Evolutionary conservation across 2,888 invertebrate genomes (phyloP).

Genomic region (Pyrrhosoma nymphula): DNA sequence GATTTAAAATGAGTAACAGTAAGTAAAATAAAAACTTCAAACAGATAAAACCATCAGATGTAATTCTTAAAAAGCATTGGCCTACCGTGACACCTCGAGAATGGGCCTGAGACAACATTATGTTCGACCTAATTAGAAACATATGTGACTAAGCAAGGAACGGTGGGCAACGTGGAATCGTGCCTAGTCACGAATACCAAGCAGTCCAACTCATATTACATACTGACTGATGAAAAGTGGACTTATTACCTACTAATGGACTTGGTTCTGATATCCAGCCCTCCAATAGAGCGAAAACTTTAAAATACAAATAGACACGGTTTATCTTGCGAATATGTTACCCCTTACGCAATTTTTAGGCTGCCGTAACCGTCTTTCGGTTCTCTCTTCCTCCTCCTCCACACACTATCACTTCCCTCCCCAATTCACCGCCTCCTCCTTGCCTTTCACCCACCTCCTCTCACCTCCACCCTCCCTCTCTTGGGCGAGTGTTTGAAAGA

Average conservation of each 20-base stretch:
- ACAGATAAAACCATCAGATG: neutral
- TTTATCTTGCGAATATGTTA: neutral
- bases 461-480: neutral
- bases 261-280: neutral
- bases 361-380: neutral
- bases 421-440: neutral
- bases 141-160: neutral
- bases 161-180: neutral
- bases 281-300: neutral
- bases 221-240: neutral
- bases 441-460: constrained; percentile 32
- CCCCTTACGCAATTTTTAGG: neutral
- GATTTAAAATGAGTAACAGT: neutral
- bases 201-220: neutral
- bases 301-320: neutral
- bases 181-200: neutral
- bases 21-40: neutral
- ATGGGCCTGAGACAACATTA: neutral
- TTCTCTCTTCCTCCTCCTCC: neutral
- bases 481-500: constrained; percentile 13
- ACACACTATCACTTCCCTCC: neutral
- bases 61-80: neutral
- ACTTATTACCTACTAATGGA: too few species aligned
- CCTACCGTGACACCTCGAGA: neutral
- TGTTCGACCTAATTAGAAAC: neutral